phyloP scores from a whole-genome alignment of 2,797 vertebrate species.

The Limosa lapponica region DNA sequence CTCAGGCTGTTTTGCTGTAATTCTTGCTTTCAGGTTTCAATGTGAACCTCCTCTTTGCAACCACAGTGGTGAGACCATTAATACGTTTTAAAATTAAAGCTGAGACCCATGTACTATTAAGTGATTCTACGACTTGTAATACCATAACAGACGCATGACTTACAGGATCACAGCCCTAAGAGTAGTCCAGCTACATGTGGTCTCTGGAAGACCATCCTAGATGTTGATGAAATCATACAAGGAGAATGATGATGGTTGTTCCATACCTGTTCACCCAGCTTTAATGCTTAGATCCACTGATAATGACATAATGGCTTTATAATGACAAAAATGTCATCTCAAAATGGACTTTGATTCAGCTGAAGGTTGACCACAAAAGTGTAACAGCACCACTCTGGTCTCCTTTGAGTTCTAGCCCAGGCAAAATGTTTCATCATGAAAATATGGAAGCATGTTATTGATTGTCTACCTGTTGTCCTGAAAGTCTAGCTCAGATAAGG shows the following conservation, averaged over 20 bases:
- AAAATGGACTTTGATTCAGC: not conserved
- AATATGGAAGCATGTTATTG: not conserved
- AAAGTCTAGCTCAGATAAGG: not conserved
- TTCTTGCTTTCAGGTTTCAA: not conserved
- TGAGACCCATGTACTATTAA: not conserved
- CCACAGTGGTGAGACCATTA: not conserved
- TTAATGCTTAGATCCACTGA: not conserved
- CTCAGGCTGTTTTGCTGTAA: not conserved
- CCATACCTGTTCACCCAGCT: not conserved
- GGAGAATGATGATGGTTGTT: not conserved
- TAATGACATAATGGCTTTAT: not conserved
- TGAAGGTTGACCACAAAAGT: not conserved
- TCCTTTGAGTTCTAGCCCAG: not conserved
- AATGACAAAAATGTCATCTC: not conserved
- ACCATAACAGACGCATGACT: not conserved
- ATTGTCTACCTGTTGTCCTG: not conserved
- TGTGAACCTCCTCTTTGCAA: not conserved
- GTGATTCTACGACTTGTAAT: not conserved
- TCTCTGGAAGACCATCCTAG: not conserved
- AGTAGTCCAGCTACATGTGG: not conserved
- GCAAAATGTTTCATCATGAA: not conserved
- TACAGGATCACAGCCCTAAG: not conserved
- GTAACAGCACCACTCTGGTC: not conserved
- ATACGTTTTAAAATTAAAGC: not conserved
- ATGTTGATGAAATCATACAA: not conserved